Evolutionary conservation across 2,113 vertebrate genomes (phyloP).

Genomic region (Amphilophus citrinellus): DNA sequence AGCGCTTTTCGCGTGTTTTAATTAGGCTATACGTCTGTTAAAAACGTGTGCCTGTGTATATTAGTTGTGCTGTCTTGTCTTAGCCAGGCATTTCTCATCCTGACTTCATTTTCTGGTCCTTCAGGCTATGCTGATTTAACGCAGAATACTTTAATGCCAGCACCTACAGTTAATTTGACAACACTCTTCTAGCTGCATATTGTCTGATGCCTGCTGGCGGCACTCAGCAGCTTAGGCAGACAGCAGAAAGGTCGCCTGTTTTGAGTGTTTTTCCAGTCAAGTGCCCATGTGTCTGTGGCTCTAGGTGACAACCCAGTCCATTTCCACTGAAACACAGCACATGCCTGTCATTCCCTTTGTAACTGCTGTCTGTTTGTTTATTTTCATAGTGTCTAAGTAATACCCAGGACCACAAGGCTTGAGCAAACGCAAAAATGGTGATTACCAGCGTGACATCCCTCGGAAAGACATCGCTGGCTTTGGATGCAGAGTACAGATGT

Average conservation of each 20-base stretch:
- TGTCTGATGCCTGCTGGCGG: conserved; percentile 2
- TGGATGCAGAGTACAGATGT: conserved; percentile 56
- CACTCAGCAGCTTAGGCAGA: conserved; percentile 18
- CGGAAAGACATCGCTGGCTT: conserved; percentile 47
- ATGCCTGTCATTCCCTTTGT: not conserved
- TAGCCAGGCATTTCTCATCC: not conserved
- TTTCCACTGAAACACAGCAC: conserved; percentile 17
- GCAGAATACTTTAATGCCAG: not conserved
- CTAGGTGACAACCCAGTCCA: conserved; percentile 8
- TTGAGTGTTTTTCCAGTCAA: conserved; percentile 54
- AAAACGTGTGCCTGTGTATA: not conserved
- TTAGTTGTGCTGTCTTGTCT: not conserved
- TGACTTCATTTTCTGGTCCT: not conserved
- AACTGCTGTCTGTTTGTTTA: conserved; percentile 53
- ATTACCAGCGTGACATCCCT: conserved; percentile 44
- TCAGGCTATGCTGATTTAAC: not conserved
- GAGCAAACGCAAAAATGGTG: conserved; percentile 61
- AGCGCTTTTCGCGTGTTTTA: not conserved
- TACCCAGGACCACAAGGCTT: conserved; percentile 40
- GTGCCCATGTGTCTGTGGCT: conserved; percentile 34
- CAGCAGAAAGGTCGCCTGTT: conserved; percentile 28
- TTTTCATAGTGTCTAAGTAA: conserved; percentile 42
- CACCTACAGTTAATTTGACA: not conserved
- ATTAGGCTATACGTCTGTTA: not conserved
- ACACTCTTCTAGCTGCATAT: not conserved